Evolutionary conservation across 2,888 invertebrate genomes (phyloP).

Genomic region (Orthosia incerta): DNA sequence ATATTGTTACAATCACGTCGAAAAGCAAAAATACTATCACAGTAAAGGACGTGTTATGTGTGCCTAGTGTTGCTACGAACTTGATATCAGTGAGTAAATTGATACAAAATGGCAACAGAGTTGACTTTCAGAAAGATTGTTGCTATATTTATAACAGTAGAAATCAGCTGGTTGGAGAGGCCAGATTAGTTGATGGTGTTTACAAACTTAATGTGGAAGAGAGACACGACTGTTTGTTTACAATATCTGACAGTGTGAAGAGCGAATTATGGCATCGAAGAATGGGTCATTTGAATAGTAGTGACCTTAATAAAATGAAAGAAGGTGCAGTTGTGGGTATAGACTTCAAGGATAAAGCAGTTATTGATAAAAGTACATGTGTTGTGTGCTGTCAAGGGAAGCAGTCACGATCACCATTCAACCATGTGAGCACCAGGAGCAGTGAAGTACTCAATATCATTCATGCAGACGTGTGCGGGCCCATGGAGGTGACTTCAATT

Average conservation of each 20-base stretch:
- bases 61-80: conserved; percentile 10
- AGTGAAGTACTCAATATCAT: too few relatives aligned
- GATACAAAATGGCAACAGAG: too few relatives aligned
- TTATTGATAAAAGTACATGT: conserved; percentile 20
- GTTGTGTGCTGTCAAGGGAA: conserved; percentile 41
- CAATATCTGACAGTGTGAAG: not conserved
- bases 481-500: too few relatives aligned
- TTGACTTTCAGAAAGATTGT: too few relatives aligned
- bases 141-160: too few relatives aligned
- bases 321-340: conserved; percentile 43
- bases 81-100: too few relatives aligned
- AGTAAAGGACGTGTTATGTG: conserved; percentile 12
- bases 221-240: too few relatives aligned
- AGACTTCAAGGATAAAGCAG: not conserved
- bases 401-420: conserved; percentile 26
- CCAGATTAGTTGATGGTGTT: too few relatives aligned
- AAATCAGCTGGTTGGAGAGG: too few relatives aligned
- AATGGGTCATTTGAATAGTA: conserved; percentile 8
- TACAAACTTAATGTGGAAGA: too few relatives aligned
- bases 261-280: conserved; percentile 3
- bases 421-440: too few relatives aligned
- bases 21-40: conserved; percentile 6
- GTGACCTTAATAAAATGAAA: conserved; percentile 24
- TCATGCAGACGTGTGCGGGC: too few relatives aligned
- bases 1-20: conserved; percentile 16